Conservation (phyloP, 2,113 vertebrate genomes). For the Prietella phreatophila region DNA sequence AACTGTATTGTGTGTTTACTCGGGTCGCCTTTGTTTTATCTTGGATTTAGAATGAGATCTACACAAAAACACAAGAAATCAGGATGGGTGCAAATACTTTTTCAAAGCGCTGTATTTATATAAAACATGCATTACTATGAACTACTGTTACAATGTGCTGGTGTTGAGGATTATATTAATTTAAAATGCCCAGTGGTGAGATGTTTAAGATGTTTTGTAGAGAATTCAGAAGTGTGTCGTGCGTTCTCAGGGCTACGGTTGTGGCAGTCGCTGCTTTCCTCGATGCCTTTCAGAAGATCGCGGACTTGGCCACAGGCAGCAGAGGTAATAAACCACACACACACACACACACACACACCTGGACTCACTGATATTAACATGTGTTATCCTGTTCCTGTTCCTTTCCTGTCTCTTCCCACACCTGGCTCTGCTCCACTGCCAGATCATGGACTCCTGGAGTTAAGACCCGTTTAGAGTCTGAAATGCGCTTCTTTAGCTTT, state of each 20-base stretch:
- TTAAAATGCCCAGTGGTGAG: neutral
- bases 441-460: neutral
- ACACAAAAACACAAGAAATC: no score
- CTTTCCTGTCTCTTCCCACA: neutral
- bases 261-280: slow-evolving; percentile 76
- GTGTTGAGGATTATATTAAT: neutral
- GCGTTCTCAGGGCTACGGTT: slow-evolving; percentile 71
- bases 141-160: neutral
- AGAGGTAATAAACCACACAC: slow-evolving; percentile 66
- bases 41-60: no score
- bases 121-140: neutral
- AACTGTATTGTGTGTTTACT: no score
- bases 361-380: neutral
- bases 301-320: slow-evolving; percentile 80
- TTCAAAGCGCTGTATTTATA: neutral
- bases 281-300: slow-evolving; percentile 83
- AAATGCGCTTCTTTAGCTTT: neutral
- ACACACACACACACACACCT: slow-evolving; percentile 36
- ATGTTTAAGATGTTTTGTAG: neutral
- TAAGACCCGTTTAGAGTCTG: neutral
- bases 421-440: neutral
- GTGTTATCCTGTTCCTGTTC: neutral
- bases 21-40: no score
- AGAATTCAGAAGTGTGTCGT: neutral
- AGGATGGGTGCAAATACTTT: no score